A percentile compares a stretch with the other conserved stretches of the same genome.
Conservation (phyloP, 2,888 invertebrate species). For the Alentia gelatinosa region DNA sequence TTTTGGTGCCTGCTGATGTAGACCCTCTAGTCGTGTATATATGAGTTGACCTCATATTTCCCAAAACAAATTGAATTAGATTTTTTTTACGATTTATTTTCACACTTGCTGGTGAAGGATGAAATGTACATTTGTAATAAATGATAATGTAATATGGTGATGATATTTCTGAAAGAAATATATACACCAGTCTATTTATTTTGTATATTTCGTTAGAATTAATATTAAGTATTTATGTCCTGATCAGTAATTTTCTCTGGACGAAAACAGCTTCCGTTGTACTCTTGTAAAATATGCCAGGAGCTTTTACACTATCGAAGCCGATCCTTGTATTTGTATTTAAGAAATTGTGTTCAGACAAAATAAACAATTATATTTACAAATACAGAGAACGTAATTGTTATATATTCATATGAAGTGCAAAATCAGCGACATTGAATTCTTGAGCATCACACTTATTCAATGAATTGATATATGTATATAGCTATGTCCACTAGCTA, state of each 20-base stretch:
- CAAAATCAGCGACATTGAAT: too few relatives aligned
- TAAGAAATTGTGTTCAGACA: constrained; percentile 18
- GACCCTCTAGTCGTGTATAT: background rate
- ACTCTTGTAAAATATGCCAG: background rate
- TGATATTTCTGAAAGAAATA: background rate
- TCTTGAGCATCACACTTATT: too few relatives aligned
- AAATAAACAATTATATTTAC: constrained; percentile 35
- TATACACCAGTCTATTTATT: background rate
- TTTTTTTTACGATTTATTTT: background rate
- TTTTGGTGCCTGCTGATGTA: background rate
- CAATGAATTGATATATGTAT: too few relatives aligned
- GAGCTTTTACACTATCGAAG: background rate
- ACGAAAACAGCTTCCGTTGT: background rate
- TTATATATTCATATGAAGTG: too few relatives aligned
- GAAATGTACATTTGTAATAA: background rate
- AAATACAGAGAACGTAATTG: background rate
- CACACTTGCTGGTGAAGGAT: background rate
- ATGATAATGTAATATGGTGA: too few relatives aligned
- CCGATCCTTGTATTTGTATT: background rate
- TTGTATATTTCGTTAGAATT: background rate
- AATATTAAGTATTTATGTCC: background rate
- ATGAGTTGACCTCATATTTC: constrained; percentile 27
- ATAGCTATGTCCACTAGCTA: too few relatives aligned
- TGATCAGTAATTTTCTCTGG: background rate
- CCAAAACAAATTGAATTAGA: background rate